Conservation (phyloP, 2,113 vertebrate genomes). For the Orthochromis indermauri region DNA sequence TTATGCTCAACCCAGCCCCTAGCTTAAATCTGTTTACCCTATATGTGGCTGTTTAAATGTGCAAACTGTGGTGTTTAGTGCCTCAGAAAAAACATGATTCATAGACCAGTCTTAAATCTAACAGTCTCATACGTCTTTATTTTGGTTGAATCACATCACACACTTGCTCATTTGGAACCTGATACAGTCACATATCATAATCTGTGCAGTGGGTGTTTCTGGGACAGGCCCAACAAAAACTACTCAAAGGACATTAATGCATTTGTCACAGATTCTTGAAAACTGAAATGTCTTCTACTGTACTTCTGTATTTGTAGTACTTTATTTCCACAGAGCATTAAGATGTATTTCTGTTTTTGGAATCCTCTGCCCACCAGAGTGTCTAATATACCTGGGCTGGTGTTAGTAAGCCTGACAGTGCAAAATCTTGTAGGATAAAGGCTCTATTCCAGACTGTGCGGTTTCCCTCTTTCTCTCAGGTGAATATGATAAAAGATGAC, state of each 20-base stretch:
- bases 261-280: not conserved
- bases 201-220: not conserved
- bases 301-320: not conserved
- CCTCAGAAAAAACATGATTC: not conserved
- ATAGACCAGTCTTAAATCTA: not conserved
- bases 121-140: not conserved
- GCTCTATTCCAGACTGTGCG: not conserved
- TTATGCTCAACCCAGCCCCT: not conserved
- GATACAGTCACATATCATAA: not conserved
- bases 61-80: not conserved
- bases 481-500: conserved; percentile 99
- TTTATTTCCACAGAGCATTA: not conserved
- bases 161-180: not conserved
- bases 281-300: not conserved
- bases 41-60: not conserved
- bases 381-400: not conserved
- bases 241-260: not conserved
- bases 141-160: not conserved
- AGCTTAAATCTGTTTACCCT: not conserved
- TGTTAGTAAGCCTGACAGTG: rapidly evolving
- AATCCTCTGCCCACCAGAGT: not conserved
- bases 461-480: conserved; percentile 61
- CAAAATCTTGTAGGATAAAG: not conserved
- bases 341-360: not conserved
- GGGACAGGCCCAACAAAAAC: not conserved